phyloP scores from a whole-genome alignment of 2,888 invertebrate genomes.

The Proisotoma minuta region DNA sequence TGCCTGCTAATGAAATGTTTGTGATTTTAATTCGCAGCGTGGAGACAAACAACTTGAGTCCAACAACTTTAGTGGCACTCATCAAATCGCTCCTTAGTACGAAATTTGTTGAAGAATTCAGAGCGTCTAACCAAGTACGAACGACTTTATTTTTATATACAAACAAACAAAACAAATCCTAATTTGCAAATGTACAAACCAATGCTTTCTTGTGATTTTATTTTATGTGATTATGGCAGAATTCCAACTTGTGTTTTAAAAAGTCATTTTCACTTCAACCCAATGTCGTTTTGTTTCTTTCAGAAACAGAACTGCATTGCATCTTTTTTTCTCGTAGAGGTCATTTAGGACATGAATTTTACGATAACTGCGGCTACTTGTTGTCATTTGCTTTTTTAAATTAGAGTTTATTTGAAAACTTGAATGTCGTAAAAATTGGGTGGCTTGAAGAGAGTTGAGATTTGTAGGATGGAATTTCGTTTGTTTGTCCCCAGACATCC shows the following conservation, averaged over 20 bases:
- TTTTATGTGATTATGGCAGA: not conserved
- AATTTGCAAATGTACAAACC: constrained; percentile 2
- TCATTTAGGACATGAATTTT: not conserved
- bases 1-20: not conserved
- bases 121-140: constrained; percentile 92
- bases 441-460: too few relatives aligned
- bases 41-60: constrained; percentile 96
- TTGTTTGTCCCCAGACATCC: not conserved
- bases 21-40: constrained; percentile 56
- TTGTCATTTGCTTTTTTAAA: not conserved
- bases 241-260: not conserved
- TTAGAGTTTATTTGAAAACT: not conserved
- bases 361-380: not conserved
- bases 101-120: constrained; percentile 85
- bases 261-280: not conserved
- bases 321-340: too few relatives aligned
- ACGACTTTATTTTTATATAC: not conserved
- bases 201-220: not conserved
- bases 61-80: constrained; percentile 77
- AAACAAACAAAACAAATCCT: not conserved
- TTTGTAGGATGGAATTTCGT: not conserved
- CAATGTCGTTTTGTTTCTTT: not conserved
- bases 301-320: not conserved
- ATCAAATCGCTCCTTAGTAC: constrained; percentile 80
- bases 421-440: not conserved